Conservation (phyloP, 2,888 invertebrate species). For the Leptinotarsa tumamoca region DNA sequence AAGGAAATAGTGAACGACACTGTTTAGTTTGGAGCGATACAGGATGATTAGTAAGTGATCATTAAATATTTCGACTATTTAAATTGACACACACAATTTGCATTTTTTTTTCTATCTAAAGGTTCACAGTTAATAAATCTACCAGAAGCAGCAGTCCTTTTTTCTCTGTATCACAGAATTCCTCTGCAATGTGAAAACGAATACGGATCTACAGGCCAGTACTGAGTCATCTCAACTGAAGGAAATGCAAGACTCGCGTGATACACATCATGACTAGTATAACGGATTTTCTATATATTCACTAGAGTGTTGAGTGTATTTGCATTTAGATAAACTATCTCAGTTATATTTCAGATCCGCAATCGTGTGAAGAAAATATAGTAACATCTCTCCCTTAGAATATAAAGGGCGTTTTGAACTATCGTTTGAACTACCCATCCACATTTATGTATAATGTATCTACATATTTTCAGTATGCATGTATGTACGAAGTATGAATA, state of each 20-base stretch:
- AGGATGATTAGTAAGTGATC: constrained; percentile 3
- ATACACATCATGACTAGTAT: not conserved
- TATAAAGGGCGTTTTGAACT: constrained; percentile 27
- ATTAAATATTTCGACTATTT: constrained; percentile 9
- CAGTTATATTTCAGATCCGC: not conserved
- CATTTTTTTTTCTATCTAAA: constrained; percentile 28
- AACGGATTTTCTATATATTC: not conserved
- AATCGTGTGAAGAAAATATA: constrained; percentile 23
- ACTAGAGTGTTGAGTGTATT: not conserved
- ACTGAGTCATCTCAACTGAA: not conserved
- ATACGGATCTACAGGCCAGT: constrained; percentile 8
- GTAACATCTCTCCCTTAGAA: constrained; percentile 31
- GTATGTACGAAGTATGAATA: constrained; percentile 25
- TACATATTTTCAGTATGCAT: constrained; percentile 6
- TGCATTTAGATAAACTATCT: not conserved
- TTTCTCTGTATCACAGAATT: constrained; percentile 68
- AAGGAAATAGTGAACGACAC: not conserved
- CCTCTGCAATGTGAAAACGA: constrained; percentile 62
- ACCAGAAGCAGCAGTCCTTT: constrained; percentile 65
- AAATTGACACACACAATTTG: constrained; percentile 24
- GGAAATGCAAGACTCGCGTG: not conserved
- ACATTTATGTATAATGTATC: constrained; percentile 25
- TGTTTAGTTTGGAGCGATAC: not conserved
- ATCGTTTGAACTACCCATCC: constrained; percentile 30
- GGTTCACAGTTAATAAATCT: constrained; percentile 38